Base-by-base conservation (phyloP, 2,113 vertebrate species). In the Conger conger region DNA sequence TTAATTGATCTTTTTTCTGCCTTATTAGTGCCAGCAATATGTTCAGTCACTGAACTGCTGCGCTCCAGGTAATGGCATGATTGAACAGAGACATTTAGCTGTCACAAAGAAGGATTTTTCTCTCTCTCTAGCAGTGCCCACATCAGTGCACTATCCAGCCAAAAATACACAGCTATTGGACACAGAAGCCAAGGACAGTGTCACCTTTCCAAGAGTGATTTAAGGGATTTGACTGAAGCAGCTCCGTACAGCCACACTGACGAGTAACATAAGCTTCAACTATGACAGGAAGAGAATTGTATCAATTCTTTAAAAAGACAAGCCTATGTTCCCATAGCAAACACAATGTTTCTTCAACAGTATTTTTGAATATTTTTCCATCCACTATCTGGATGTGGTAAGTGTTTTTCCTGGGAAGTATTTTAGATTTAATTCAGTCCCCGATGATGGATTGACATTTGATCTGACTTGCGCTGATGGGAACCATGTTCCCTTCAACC, bases 401-500 rank as follows among this genome's bases (percentile, higher is more conserved):
- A 73, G n/a, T 30, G 68, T 8, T 73, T 73, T 73, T 73, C n/a
- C 9, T n/a, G n/a, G 68, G 68, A 73, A 73, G n/a, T 33, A 73
- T 73, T 73, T 33, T 73, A n/a, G 2, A 33, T 73, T 73, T 73
- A n/a, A 73, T 73, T 73, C 68, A 73, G 9, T 73, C 68, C 27
- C 68, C 40, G 50, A 63, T 77, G 5, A 82, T 36, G 81, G 89
- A 80, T 82, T 84, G 92, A 89, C 93, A 92, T 89, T 76, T 23
- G 87, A 94, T 87, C 91, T 80, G 23, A 45, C 33, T 85, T 50
- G 45, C 85, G 50, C 76, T 87, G 88, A 92, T 89, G 88, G 87
- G 90, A 91, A 88, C 90, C 81, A 86, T 92, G 85, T 89, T 91
- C 86, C 90, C 84, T 89, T 92, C 91, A 91, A 91, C 87, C 87